Conservation (phyloP, 2,888 invertebrate genomes). For the Callosobruchus maculatus region DNA sequence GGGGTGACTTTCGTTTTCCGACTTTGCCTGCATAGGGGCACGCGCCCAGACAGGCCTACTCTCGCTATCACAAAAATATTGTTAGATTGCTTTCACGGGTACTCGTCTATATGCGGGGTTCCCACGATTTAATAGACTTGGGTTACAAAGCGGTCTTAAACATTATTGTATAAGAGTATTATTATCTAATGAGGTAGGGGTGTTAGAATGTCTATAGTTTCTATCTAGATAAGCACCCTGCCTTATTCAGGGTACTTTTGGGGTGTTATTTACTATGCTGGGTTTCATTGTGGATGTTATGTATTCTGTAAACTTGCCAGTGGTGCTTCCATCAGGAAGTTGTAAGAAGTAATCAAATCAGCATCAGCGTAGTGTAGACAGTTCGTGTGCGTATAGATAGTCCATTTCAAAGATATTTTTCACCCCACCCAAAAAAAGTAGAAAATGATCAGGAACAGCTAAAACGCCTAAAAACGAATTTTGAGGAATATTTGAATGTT, state of each 20-base stretch:
- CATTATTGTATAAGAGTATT: background rate
- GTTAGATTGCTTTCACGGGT: background rate
- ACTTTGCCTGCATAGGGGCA: background rate
- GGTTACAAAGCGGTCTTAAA: background rate
- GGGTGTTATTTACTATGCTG: background rate
- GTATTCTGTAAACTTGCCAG: no score
- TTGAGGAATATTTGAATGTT: no score
- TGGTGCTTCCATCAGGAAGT: no score
- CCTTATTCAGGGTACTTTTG: background rate
- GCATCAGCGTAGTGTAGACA: no score
- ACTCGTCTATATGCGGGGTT: background rate
- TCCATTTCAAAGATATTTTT: no score
- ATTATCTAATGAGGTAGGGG: background rate
- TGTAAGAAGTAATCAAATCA: no score
- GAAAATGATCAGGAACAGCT: no score
- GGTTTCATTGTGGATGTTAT: background rate
- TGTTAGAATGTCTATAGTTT: background rate
- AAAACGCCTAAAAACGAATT: no score
- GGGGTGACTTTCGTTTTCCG: background rate
- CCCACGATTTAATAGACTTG: background rate
- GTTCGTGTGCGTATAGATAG: no score
- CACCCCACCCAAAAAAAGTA: no score
- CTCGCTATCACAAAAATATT: background rate
- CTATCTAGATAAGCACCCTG: background rate
- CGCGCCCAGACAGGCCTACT: background rate